Conservation (phyloP, 2,888 invertebrate species). For the Mimas tiliae region DNA sequence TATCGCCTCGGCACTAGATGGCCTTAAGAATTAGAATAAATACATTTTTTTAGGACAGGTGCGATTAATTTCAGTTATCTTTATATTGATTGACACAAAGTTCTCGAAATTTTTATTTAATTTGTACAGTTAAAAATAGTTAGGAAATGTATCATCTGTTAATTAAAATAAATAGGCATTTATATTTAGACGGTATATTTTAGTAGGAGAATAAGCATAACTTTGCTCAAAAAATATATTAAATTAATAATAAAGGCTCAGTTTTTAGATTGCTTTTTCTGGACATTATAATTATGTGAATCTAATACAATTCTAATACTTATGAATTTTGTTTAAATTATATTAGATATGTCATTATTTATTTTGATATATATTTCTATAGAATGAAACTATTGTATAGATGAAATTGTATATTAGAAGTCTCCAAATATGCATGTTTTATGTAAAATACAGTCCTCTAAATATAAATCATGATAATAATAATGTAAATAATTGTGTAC, state of each 20-base stretch:
- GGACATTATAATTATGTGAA: conserved; percentile 14
- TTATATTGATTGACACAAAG: conserved; percentile 11
- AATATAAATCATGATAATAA: conserved; percentile 22
- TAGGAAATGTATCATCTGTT: conserved; percentile 24
- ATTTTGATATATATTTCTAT: conserved; percentile 20
- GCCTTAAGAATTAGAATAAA: too few relatives aligned
- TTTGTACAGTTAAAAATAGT: conserved; percentile 8
- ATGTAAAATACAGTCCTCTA: neutral
- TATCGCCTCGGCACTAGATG: too few relatives aligned
- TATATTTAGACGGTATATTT: conserved; percentile 42
- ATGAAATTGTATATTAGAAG: neutral
- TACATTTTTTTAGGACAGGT: too few relatives aligned
- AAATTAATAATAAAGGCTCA: conserved; percentile 16
- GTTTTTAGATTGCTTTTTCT: conserved; percentile 12
- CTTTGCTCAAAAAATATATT: conserved; percentile 35
- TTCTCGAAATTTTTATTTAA: neutral
- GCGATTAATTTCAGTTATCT: neutral
- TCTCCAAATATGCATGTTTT: neutral
- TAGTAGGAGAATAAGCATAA: conserved; percentile 48
- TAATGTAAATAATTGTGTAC: conserved; percentile 23
- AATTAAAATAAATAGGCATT: conserved; percentile 23
- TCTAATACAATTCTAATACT: conserved; percentile 2
- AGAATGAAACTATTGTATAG: neutral
- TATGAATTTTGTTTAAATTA: neutral
- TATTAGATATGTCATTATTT: conserved; percentile 13